Evolutionary conservation across 2,797 vertebrate genomes (phyloP).

Genomic region (Psittacula derbiana): DNA sequence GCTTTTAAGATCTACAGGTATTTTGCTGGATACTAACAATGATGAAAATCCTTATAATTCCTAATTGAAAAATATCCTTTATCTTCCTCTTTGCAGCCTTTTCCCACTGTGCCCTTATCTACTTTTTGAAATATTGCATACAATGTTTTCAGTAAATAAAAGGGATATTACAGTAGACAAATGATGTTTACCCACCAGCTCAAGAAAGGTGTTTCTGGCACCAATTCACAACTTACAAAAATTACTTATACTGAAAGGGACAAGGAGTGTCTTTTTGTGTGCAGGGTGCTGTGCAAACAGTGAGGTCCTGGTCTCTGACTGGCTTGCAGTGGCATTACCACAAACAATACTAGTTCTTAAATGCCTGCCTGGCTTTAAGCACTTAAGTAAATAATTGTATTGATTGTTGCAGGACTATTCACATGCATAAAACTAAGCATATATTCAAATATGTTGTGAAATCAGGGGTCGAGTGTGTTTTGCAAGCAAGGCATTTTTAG

Average conservation of each 20-base stretch:
- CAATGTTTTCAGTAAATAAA: conserved; percentile 31
- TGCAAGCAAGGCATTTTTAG: conserved; percentile 50
- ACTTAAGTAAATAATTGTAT: conserved; percentile 60
- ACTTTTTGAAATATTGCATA: conserved; percentile 23
- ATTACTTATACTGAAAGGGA: conserved; percentile 44
- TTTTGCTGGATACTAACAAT: background rate
- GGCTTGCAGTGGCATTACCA: conserved; percentile 38
- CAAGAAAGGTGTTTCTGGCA: conserved; percentile 60
- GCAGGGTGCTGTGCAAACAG: conserved; percentile 57
- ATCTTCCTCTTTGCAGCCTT: background rate
- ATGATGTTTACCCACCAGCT: conserved; percentile 48
- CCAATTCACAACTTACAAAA: conserved; percentile 41
- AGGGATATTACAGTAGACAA: conserved; percentile 27
- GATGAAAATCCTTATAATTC: background rate
- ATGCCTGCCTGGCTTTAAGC: conserved; percentile 58
- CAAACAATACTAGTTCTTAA: conserved; percentile 65
- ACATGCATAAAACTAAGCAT: conserved; percentile 61
- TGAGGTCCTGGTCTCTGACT: conserved; percentile 47
- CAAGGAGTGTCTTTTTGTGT: conserved; percentile 65
- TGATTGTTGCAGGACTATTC: conserved; percentile 47
- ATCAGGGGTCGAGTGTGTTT: conserved; percentile 23
- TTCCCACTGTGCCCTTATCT: background rate
- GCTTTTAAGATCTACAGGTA: background rate
- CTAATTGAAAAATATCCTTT: background rate
- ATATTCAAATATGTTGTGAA: conserved; percentile 70